A percentile compares a stretch with the other conserved stretches of the same genome.
These are phyloP conservation scores for Megamerina dolium DNA, from an alignment of 2,888 invertebrate species.

Conservation along the genomic window DNA sequence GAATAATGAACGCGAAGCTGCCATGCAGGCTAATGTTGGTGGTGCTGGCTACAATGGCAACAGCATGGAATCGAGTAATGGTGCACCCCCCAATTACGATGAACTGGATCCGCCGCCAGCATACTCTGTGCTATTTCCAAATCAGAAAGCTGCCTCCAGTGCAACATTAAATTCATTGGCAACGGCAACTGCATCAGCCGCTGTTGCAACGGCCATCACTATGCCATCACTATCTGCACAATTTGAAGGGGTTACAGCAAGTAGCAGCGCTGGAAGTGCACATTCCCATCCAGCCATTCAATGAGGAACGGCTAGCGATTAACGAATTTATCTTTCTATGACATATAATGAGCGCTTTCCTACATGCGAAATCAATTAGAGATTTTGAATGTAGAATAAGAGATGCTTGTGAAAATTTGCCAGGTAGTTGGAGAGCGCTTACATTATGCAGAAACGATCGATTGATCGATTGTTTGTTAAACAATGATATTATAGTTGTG, in stretches of 20 bases:
- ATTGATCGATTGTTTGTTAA: too few species aligned
- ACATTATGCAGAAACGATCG: too few species aligned
- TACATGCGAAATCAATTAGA: neutral
- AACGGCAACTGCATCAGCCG: conserved; percentile 13
- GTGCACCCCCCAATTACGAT: conserved; percentile 58
- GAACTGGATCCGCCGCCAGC: conserved; percentile 59
- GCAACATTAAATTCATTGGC: conserved; percentile 30
- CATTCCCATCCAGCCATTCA: too few species aligned
- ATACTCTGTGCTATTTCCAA: conserved; percentile 62
- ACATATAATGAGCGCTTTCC: neutral
- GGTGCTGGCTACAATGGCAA: conserved; percentile 20
- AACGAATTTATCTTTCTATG: too few species aligned
- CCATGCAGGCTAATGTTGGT: conserved; percentile 34
- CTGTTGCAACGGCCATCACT: conserved; percentile 16
- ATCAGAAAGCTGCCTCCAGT: conserved; percentile 43
- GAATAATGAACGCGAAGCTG: conserved; percentile 44
- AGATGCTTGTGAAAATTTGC: too few species aligned
- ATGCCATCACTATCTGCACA: conserved; percentile 14
- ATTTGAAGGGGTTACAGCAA: conserved; percentile 16
- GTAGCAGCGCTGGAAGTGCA: conserved; percentile 4
- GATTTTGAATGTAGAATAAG: too few species aligned
- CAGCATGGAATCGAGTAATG: conserved; percentile 27
- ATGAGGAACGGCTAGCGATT: too few species aligned
- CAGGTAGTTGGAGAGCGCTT: too few species aligned
- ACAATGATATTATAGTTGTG: too few species aligned